Conservation (phyloP, 2,797 vertebrate species). For the Liasis olivaceus region DNA sequence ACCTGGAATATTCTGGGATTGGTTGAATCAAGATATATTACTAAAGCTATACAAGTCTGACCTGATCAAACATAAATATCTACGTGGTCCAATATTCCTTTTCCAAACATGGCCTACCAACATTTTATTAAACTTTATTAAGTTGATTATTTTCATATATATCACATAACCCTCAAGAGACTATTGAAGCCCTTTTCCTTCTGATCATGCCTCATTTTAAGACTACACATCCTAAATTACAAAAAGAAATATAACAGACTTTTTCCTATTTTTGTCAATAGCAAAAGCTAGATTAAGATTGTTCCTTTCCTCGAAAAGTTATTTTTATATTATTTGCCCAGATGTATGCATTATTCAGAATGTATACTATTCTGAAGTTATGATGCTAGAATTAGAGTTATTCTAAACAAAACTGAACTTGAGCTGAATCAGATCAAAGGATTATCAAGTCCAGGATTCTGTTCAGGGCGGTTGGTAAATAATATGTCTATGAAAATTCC, state of each 20-base stretch:
- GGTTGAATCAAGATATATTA: neutral
- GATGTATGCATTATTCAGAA: neutral
- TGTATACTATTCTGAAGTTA: neutral
- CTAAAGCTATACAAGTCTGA: neutral
- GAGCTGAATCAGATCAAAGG: neutral
- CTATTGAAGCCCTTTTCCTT: neutral
- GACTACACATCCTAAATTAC: conserved; percentile 33
- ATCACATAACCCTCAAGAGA: neutral
- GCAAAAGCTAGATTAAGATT: conserved; percentile 33
- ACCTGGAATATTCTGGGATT: neutral
- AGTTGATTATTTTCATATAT: conserved; percentile 30
- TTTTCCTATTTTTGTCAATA: neutral
- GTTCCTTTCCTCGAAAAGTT: conserved; percentile 31
- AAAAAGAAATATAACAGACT: conserved; percentile 40
- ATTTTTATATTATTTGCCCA: conserved; percentile 43
- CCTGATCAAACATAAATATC: neutral
- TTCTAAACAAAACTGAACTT: neutral
- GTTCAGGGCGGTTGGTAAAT: neutral
- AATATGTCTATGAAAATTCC: neutral
- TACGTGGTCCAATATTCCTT: neutral
- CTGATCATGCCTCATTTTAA: conserved; percentile 20
- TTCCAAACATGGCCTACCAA: neutral
- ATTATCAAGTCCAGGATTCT: neutral
- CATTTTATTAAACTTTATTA: neutral
- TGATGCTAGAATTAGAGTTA: conserved; percentile 36